Evolutionary conservation across 2,797 vertebrate genomes (phyloP).

Genomic region (Sebastes oblongus): DNA sequence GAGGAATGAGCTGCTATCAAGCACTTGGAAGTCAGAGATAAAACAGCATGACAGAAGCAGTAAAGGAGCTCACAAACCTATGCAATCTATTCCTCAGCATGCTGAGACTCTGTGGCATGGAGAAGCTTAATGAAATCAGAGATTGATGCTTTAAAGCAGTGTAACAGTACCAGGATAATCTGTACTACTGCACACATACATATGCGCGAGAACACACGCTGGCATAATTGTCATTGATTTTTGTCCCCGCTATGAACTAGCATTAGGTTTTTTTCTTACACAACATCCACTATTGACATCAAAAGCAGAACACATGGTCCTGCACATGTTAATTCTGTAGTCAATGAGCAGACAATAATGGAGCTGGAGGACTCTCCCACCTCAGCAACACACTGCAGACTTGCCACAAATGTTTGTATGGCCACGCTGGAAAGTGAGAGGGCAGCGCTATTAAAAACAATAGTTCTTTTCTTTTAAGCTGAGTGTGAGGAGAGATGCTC

Average conservation of each 20-base stretch:
- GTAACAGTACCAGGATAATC: constrained; percentile 50
- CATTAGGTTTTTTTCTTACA: constrained; percentile 40
- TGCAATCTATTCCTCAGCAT: constrained; percentile 18
- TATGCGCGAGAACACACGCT: neutral
- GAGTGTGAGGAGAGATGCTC: constrained; percentile 49
- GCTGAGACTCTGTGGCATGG: constrained; percentile 7
- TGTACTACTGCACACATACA: neutral
- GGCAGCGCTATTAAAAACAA: constrained; percentile 20
- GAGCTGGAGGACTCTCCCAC: neutral
- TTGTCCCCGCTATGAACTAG: constrained; percentile 1
- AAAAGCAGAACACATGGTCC: neutral
- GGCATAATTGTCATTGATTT: constrained; percentile 22
- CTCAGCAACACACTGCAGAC: neutral
- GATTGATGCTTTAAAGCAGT: constrained; percentile 33
- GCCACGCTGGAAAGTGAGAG: constrained; percentile 11
- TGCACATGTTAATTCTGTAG: neutral
- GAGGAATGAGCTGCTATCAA: neutral
- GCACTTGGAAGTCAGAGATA: constrained; percentile 3
- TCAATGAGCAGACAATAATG: neutral
- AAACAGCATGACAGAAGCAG: constrained; percentile 33
- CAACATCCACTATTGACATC: constrained; percentile 49
- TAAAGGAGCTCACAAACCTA: constrained; percentile 34
- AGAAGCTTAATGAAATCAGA: constrained; percentile 52
- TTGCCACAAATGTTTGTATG: constrained; percentile 14
- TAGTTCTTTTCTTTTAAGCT: constrained; percentile 48